A percentile compares a stretch with the other conserved stretches of the same genome.
Evolutionary conservation across 2,888 invertebrate genomes (phyloP).

Genomic region (Camptogramma bilineatum): DNA sequence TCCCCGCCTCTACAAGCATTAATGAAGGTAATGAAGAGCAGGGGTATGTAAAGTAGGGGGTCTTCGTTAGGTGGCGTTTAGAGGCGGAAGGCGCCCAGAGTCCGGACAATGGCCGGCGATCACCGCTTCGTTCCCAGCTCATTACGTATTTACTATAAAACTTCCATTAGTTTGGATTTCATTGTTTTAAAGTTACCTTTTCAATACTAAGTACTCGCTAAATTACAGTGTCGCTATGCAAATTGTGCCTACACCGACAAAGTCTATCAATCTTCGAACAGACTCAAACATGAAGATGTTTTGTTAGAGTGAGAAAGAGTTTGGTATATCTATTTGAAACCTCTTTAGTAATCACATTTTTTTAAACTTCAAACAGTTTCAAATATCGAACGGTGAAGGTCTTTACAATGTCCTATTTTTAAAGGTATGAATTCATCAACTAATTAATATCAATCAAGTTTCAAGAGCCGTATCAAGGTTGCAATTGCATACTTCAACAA

Average conservation of each 20-base stretch:
- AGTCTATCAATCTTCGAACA: neutral
- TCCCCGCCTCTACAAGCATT: slow-evolving; percentile 49
- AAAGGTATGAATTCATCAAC: slow-evolving; percentile 22
- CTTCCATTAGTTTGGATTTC: slow-evolving; percentile 65
- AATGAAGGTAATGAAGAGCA: slow-evolving; percentile 55
- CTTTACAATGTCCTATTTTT: slow-evolving; percentile 9
- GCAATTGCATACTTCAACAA: slow-evolving; percentile 16
- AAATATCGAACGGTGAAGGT: slow-evolving; percentile 3
- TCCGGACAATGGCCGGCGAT: slow-evolving; percentile 79
- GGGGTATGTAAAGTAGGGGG: slow-evolving; percentile 60
- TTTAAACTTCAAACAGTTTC: neutral
- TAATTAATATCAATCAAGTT: slow-evolving; percentile 31
- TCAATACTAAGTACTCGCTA: slow-evolving; percentile 25
- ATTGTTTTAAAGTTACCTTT: slow-evolving; percentile 46
- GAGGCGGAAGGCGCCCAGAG: slow-evolving; percentile 76
- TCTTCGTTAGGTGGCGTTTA: slow-evolving; percentile 63
- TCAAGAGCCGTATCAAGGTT: slow-evolving; percentile 28
- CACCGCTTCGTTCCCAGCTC: slow-evolving; percentile 78
- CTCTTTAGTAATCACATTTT: neutral
- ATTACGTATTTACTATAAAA: slow-evolving; percentile 80
- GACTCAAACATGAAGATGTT: neutral
- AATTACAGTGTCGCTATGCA: slow-evolving; percentile 1
- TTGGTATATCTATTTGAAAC: neutral
- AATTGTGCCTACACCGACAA: neutral
- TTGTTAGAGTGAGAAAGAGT: neutral